These are phyloP conservation scores for Percopsis omiscomaycus DNA, from an alignment of 2,797 vertebrate species.

Conservation along the genomic window DNA sequence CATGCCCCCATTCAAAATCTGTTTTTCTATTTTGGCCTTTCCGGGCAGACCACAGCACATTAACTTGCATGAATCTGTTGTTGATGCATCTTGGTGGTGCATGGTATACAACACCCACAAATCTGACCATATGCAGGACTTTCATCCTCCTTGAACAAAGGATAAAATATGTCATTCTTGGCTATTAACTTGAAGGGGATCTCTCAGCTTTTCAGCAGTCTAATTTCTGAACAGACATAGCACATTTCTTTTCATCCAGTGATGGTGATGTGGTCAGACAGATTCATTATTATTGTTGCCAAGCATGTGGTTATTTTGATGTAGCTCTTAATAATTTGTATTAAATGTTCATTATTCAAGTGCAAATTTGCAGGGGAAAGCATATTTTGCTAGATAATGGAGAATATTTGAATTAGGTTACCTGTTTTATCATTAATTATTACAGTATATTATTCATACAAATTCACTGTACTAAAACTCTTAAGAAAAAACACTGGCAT, in stretches of 20 bases:
- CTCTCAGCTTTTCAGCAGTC: constrained; percentile 30
- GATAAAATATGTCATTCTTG: constrained; percentile 30
- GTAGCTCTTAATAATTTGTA: too few species aligned
- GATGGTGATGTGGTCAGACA: constrained; percentile 48
- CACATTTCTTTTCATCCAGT: constrained; percentile 49
- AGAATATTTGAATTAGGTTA: too few species aligned
- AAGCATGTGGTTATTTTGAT: constrained; percentile 60
- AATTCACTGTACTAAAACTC: too few species aligned
- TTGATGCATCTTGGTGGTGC: background rate
- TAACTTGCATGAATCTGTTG: background rate
- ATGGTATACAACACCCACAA: constrained; percentile 1
- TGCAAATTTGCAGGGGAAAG: too few species aligned
- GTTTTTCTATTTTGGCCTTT: background rate
- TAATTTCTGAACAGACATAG: constrained; percentile 35
- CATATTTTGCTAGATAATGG: too few species aligned
- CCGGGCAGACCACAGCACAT: background rate
- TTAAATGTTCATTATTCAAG: too few species aligned
- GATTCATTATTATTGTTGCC: constrained; percentile 57
- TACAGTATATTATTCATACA: too few species aligned
- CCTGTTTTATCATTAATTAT: too few species aligned
- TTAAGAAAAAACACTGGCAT: constrained; percentile 41
- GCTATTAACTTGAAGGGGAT: constrained; percentile 12
- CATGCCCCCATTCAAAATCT: too few species aligned
- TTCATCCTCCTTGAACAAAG: constrained; percentile 28
- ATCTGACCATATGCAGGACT: constrained; percentile 7